Evolutionary conservation across 2,113 vertebrate species (phyloP), one percentile per base, ranked within the genome.

Genomic region (Pan paniscus): DNA sequence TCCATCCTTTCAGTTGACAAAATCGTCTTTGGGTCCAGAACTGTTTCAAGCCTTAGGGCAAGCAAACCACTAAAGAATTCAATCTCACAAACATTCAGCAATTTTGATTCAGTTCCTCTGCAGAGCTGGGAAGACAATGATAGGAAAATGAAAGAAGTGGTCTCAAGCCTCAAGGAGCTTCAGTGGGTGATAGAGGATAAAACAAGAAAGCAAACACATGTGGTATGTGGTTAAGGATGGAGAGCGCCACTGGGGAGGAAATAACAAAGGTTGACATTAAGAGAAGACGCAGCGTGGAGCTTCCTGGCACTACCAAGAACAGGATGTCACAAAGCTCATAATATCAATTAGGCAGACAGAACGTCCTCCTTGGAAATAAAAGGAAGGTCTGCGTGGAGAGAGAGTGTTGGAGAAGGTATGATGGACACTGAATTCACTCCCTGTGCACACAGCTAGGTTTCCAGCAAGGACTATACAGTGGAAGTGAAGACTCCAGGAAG

Each of bases 391-490:
- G 2, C 1, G 40, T 1, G 48, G 25, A 17, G 14, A 50, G 52
- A 18, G 0, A 22, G 22, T 2, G 5, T 13, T 40, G 55, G 64
- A 11, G 68, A 8, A 4, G 12, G 32, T 1, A 1, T 16, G 48
- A 8, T 0, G 1, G 13, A 2, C n/a, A 4, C 1, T 32, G 8
- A 2, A 14, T 22, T 1, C 8, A 22, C 55, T 43, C 9, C 5
- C 6, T 84, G 22, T 10, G 2, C 3, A 11, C 1, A 16, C 20
- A 6, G 18, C 43, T 30, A 73, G n/a, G 52, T 48, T 70, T 48
- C 85, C 40, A 75, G 30, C 27, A 79, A 80, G n/a, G 27, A 70
- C 75, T 7, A 10, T 4, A 17, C 3, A 48, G 59, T 3, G 43
- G 68, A 87, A n/a, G 27, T 25, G 25, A 22, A 11, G n/a, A 48